phyloP scores from a whole-genome alignment of 2,113 vertebrate genomes.

The Ctenomys sociabilis region DNA sequence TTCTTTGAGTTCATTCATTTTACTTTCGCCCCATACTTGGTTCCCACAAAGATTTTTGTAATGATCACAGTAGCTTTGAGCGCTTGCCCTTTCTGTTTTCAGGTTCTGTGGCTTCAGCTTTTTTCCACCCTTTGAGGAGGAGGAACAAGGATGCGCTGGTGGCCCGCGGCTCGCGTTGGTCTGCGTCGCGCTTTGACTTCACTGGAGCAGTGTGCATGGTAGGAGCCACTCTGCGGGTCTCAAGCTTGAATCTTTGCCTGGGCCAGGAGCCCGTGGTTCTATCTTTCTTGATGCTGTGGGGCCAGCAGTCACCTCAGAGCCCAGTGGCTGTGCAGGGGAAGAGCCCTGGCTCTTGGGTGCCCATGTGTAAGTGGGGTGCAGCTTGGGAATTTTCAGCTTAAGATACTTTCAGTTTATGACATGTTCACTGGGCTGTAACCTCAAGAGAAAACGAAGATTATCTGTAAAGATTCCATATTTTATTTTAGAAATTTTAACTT shows the following conservation, averaged over 20 bases:
- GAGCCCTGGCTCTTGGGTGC: neutral
- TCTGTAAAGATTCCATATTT: neutral
- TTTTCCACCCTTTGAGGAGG: neutral
- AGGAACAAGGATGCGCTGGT: neutral
- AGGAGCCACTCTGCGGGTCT: neutral
- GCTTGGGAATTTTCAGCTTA: neutral
- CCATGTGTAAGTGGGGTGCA: too few species aligned
- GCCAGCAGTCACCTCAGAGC: neutral
- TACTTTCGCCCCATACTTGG: neutral
- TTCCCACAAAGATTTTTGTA: conserved; percentile 1
- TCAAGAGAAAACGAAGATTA: neutral
- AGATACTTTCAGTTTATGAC: neutral
- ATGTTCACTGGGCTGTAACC: neutral
- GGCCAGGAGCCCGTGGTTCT: rapidly evolving
- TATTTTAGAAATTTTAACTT: neutral
- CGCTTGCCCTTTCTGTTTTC: neutral
- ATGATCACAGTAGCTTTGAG: neutral
- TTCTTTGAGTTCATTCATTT: neutral
- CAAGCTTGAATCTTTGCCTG: neutral
- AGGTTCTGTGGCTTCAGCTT: neutral
- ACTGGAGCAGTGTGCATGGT: too few species aligned
- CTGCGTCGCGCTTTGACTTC: neutral
- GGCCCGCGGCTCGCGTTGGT: neutral
- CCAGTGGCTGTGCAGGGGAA: neutral
- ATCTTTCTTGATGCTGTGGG: too few species aligned